These are phyloP conservation scores for Zoroaster sp. DNA, from an alignment of 53 echinoderm and acorn worm genomes.

Conservation along the genomic window DNA sequence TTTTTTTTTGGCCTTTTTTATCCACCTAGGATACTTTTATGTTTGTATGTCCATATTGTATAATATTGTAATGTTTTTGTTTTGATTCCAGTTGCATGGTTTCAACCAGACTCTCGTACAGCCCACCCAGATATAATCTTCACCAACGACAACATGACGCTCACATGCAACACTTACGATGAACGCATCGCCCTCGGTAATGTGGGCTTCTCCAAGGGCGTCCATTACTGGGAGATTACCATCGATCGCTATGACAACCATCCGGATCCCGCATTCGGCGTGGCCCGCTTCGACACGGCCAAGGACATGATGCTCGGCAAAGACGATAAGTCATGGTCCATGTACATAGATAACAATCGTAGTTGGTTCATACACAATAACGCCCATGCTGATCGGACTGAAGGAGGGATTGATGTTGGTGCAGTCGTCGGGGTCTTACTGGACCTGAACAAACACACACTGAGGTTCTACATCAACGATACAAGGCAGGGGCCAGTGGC, in stretches of 20 bases:
- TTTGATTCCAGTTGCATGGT: conserved; percentile 90
- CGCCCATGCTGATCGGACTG: conserved; percentile 89
- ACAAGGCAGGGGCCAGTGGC: conserved; percentile 89
- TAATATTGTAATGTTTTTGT: background rate
- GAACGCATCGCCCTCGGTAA: conserved; percentile 96
- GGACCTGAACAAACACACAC: conserved; percentile 83
- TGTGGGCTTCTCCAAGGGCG: conserved; percentile 97
- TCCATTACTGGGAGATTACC: conserved; percentile 99
- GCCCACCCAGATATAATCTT: conserved; percentile 96
- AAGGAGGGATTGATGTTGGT: conserved; percentile 92
- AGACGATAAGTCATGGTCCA: conserved; percentile 99
- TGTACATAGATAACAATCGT: conserved; percentile 98
- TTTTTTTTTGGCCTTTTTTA: no score
- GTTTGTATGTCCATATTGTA: background rate
- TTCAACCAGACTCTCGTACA: conserved; percentile 93
- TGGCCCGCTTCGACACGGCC: conserved; percentile 88
- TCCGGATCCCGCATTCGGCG: conserved; percentile 96
- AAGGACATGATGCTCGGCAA: conserved; percentile 97
- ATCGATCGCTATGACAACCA: conserved; percentile 99
- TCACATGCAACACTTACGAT: conserved; percentile 92
- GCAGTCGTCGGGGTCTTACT: conserved; percentile 92
- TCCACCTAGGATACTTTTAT: background rate
- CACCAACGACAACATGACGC: conserved; percentile 95
- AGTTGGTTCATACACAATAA: conserved; percentile 99
- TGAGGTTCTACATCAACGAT: conserved; percentile 90